Conservation (phyloP, 2,113 vertebrate genomes). For the Oostethus manadensis region DNA sequence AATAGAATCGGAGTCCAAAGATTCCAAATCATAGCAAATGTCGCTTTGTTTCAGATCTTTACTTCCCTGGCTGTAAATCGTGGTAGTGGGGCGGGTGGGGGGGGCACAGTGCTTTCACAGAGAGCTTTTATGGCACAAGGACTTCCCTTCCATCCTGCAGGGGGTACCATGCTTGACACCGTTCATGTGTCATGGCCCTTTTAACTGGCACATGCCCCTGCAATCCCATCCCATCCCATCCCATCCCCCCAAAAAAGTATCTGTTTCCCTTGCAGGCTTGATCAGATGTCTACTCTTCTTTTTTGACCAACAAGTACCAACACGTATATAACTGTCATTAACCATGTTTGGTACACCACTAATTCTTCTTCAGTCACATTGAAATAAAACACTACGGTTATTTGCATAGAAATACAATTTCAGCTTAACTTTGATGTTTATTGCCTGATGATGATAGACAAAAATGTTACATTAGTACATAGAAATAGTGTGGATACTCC, state of each 20-base stretch:
- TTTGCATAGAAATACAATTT: too few relatives aligned
- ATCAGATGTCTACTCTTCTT: too few relatives aligned
- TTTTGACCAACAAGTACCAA: too few relatives aligned
- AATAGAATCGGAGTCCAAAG: too few relatives aligned
- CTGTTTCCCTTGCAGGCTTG: neutral
- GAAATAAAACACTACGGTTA: too few relatives aligned
- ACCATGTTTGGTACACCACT: too few relatives aligned
- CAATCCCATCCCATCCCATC: conserved; percentile 14
- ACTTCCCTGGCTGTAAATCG: conserved; percentile 67
- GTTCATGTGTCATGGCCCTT: conserved; percentile 64
- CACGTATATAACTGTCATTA: too few relatives aligned
- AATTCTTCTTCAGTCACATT: too few relatives aligned
- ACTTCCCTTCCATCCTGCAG: conserved; percentile 75
- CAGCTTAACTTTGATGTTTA: too few relatives aligned
- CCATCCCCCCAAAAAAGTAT: neutral
- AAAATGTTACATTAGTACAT: too few relatives aligned
- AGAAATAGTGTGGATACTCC: too few relatives aligned
- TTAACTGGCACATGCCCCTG: conserved; percentile 44
- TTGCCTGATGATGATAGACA: too few relatives aligned
- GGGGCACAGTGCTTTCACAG: conserved; percentile 62
- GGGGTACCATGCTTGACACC: conserved; percentile 62
- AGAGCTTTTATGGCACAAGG: conserved; percentile 68
- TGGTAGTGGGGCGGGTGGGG: neutral
- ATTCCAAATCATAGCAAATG: conserved; percentile 53
- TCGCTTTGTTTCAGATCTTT: conserved; percentile 56